Evolutionary conservation across 2,113 vertebrate genomes (phyloP), one percentile per base, ranked within the genome.

Genomic region (Microcebus lehilahytsara): DNA sequence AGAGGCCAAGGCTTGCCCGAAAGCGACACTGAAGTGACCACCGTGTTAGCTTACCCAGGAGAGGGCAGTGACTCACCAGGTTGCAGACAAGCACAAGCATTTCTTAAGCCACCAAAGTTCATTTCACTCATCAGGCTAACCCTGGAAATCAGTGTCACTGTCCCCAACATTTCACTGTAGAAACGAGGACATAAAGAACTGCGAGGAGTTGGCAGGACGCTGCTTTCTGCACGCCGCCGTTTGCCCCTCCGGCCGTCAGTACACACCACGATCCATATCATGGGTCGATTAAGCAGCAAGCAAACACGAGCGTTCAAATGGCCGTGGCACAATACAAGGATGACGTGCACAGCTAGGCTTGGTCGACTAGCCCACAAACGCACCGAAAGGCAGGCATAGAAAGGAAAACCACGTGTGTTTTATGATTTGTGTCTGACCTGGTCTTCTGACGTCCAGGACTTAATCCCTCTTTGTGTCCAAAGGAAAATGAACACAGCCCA

Each of bases 1-100:
- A 95, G 92, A 96, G 97, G 88, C 9, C 88, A 97, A 4, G 1
- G 51, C n/a, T 79, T 20, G 7, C 58, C 9, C 1, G 3, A 69
- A 67, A 81, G n/a, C 30, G 5, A 9, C 0, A 2, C 6, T 0
- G 11, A 11, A 11, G 13, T 14, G 51, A 78, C 1, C 10, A 12
- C 6, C 9, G 34, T 0, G 25, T 46, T 34, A 62, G 37, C 40
- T 79, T 42, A 20, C 27, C 62, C n/a, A 27, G 14, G 60, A 19
- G 30, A 14, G 62, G 75, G 4, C 3, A 2, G 53, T 56, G 78
- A 89, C 62, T 95, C 93, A 80, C 3, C 42, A 40, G 58, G 9
- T 46, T 69, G 58, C 56, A 27, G 49, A 89, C 2, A 20, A 72
- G 30, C 92, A 27, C 6, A 0, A 30, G 16, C 2, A 6, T 60